Conservation (phyloP, 2,888 invertebrate species). For the Hemaris fuciformis region DNA sequence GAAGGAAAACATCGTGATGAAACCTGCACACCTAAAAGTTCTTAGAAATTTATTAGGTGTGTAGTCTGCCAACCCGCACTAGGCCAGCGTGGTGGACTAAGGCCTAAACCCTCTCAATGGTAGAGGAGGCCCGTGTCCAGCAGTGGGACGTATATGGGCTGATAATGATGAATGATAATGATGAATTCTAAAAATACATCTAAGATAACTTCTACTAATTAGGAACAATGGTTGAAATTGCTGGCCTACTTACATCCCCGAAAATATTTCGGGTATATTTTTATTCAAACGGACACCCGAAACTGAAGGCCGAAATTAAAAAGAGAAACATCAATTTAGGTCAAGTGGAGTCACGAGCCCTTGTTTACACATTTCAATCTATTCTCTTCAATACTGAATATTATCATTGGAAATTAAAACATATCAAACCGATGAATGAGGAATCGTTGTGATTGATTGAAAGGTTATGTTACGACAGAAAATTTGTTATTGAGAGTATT, state of each 20-base stretch:
- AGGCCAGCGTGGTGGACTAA: too few species aligned
- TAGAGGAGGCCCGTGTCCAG: too few species aligned
- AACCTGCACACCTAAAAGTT: too few species aligned
- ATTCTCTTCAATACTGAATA: neutral
- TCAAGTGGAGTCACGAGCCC: neutral
- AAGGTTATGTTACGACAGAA: neutral
- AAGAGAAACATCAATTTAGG: conserved; percentile 2
- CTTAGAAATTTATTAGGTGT: too few species aligned
- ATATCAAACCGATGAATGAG: neutral
- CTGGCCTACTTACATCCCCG: neutral
- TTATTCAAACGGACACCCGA: neutral
- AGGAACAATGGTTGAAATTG: neutral
- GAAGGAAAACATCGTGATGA: too few species aligned
- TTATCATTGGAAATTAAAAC: neutral
- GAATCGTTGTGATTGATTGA: neutral
- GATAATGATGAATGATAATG: too few species aligned
- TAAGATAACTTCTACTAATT: neutral
- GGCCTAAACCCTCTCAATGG: too few species aligned
- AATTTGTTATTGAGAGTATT: too few species aligned
- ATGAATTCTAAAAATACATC: neutral
- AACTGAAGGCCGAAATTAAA: neutral
- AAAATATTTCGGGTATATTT: neutral
- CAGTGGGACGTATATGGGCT: too few species aligned
- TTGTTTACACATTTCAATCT: conserved; percentile 4
- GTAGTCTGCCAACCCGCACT: too few species aligned